Evolutionary conservation across 2,888 invertebrate genomes (phyloP).

Genomic region (Lamellibrachia columna): DNA sequence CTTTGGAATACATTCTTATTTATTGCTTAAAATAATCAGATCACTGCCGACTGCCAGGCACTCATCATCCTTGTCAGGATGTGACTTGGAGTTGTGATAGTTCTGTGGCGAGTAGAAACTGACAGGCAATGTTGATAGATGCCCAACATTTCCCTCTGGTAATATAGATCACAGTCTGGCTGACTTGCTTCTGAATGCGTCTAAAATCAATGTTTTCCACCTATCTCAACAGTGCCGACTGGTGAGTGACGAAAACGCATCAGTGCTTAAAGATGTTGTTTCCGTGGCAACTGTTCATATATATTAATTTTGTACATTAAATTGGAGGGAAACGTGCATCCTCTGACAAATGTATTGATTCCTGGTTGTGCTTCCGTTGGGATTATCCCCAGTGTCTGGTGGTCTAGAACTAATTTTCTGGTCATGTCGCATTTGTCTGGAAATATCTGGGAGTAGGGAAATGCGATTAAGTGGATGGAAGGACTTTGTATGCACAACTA

Average conservation of each 20-base stretch:
- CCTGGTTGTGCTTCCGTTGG: background rate
- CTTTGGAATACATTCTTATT: background rate
- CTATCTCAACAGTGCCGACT: background rate
- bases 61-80: background rate
- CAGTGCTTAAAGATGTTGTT: background rate
- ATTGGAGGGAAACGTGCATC: background rate
- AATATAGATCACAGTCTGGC: background rate
- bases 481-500: background rate
- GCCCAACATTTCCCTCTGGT: background rate
- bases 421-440: background rate
- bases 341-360: background rate
- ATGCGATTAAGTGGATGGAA: background rate
- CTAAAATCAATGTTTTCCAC: background rate
- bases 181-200: background rate
- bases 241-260: background rate
- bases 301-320: background rate
- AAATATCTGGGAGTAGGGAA: background rate
- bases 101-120: background rate
- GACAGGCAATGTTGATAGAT: background rate
- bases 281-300: conserved; percentile 12
- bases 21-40: background rate
- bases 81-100: background rate
- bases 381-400: background rate
- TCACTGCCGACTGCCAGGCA: background rate
- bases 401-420: background rate